Evolutionary conservation across 2,797 vertebrate genomes (phyloP).

Genomic region (Malacoctenus gilli): DNA sequence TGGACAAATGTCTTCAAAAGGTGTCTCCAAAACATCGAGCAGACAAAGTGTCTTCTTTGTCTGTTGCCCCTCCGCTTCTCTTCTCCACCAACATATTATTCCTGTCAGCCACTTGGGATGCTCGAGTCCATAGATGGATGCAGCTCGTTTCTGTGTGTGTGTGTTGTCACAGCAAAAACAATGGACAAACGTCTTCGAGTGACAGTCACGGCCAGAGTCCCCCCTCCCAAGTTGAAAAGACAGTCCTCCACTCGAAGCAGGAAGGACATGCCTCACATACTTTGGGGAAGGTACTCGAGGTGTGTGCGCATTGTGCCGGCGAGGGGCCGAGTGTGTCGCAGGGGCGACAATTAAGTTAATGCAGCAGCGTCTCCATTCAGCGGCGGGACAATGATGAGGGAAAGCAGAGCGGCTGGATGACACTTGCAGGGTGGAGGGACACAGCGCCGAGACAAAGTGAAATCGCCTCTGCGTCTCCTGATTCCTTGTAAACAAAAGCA

Average conservation of each 20-base stretch:
- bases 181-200: slow-evolving; percentile 23
- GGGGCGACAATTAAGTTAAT: slow-evolving; percentile 61
- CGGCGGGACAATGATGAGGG: slow-evolving; percentile 47
- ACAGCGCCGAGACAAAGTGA: slow-evolving; percentile 46
- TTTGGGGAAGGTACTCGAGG: slow-evolving; percentile 17
- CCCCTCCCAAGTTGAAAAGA: slow-evolving; percentile 61
- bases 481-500: slow-evolving; percentile 69
- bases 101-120: slow-evolving; percentile 24
- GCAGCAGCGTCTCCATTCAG: slow-evolving; percentile 62
- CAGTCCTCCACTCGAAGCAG: slow-evolving; percentile 39
- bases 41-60: not conserved
- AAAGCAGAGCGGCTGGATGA: slow-evolving; percentile 44
- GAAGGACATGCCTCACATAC: slow-evolving; percentile 48
- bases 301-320: slow-evolving; percentile 21
- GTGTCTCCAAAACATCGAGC: not conserved
- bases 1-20: no score
- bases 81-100: not conserved
- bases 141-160: slow-evolving; percentile 8
- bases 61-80: slow-evolving; percentile 6
- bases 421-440: slow-evolving; percentile 54
- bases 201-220: slow-evolving; percentile 46
- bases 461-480: slow-evolving; percentile 49
- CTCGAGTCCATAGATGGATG: slow-evolving; percentile 9
- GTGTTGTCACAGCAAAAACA: slow-evolving; percentile 43
- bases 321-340: slow-evolving; percentile 29